Evolutionary conservation across 2,113 vertebrate species (phyloP), one percentile per base, ranked within the genome.

Genomic region (Eurystomus gularis): DNA sequence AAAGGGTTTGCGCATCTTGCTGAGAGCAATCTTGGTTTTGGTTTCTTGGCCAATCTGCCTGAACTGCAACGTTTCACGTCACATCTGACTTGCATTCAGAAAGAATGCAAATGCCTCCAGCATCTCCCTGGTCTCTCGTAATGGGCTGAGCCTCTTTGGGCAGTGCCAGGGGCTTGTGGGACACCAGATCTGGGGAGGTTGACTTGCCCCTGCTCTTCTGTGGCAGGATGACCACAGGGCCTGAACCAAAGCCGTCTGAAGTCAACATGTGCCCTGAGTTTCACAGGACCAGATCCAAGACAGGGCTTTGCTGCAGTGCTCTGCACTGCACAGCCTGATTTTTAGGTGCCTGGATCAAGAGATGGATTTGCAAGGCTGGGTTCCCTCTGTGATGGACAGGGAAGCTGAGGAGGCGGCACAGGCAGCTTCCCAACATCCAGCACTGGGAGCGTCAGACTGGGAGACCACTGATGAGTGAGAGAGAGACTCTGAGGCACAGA

Each of bases 51-150:
- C 65, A 52, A 19, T 62, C 78, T 69, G 54, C 57, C 79, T 65
- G 39, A 79, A 40, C 26, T 33, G 21, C 69, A 90, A 62, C 4
- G 6, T 88, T 57, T 73, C 40, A 24, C 0, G 1, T 95, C 92
- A 44, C 71, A 81, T 86, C 82, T 92, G 90, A 83, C 79, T 80
- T 77, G 40, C 37, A 76, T 93, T 90, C 75, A 69, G 84, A 76
- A 77, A 70, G 71, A 90, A 95, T 82, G 57, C 57, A 52, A 70
- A 82, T 8, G 33, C 70, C 44, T 76, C 54, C 89, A 82, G 18
- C 54, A 33, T 62, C 62, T 65, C 0, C 25, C n/a, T 17, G 48
- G 14, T 77, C 61, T 81, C 58, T 80, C 7, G 0, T 37, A 29
- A 58, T 10, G 29, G 42, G 15, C 52, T 87, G 57, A 92, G 64